These are phyloP conservation scores for Toxotes chatareus DNA, from an alignment of 2,113 vertebrate species.

Conservation along the genomic window DNA sequence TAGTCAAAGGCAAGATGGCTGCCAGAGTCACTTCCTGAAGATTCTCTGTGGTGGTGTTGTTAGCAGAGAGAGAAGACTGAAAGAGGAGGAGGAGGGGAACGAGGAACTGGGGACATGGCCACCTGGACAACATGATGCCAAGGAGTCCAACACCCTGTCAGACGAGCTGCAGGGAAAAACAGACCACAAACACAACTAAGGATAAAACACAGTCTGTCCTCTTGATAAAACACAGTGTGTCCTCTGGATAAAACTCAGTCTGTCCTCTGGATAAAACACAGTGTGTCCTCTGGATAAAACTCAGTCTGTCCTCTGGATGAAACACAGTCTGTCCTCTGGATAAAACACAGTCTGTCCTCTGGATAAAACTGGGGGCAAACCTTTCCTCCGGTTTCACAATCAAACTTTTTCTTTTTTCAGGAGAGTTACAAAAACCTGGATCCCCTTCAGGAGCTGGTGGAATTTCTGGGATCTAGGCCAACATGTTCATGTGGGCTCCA, in stretches of 20 bases:
- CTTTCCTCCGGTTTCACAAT: too few relatives aligned
- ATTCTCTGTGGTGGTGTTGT: constrained; percentile 14
- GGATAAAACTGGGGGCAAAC: background rate
- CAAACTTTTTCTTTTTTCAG: too few relatives aligned
- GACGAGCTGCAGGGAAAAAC: constrained; percentile 27
- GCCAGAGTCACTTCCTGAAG: constrained; percentile 86
- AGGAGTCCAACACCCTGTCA: constrained; percentile 37
- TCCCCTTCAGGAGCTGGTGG: constrained; percentile 14
- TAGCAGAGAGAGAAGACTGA: background rate
- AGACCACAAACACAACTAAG: background rate
- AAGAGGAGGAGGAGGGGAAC: background rate
- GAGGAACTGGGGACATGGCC: background rate
- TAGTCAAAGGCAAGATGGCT: constrained; percentile 88
- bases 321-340: too few relatives aligned
- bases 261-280: too few relatives aligned
- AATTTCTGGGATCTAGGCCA: constrained; percentile 19
- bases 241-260: too few relatives aligned
- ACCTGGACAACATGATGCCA: constrained; percentile 22
- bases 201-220: background rate
- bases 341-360: too few relatives aligned
- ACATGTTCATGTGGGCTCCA: constrained; percentile 23
- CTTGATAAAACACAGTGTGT: background rate
- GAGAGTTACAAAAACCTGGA: background rate
- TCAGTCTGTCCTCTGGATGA: too few relatives aligned
- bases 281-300: too few relatives aligned